These are phyloP conservation scores for Papilio helenus DNA, from an alignment of 1,140 invertebrate species.

Conservation along the genomic window DNA sequence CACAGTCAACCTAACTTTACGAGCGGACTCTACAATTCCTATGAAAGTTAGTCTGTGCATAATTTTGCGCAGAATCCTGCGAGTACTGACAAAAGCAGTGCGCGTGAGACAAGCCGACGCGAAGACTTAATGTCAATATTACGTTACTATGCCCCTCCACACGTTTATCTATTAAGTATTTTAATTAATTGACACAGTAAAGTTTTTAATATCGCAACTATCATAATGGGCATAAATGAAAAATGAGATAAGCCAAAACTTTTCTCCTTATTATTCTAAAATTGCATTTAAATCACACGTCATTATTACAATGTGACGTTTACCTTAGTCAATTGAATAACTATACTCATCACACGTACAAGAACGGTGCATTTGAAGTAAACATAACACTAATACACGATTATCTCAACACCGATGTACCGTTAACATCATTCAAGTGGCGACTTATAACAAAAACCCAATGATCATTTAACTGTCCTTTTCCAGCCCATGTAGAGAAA, in stretches of 20 bases:
- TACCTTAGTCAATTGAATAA: constrained; percentile 1
- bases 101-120: constrained; percentile 21
- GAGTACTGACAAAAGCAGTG: constrained; percentile 1
- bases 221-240: neutral
- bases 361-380: constrained; percentile 1
- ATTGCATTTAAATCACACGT: constrained; percentile 18
- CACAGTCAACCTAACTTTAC: constrained; percentile 32
- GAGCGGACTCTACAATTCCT: constrained; percentile 31
- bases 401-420: constrained; percentile 1
- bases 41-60: constrained; percentile 33
- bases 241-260: neutral
- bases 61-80: constrained; percentile 27
- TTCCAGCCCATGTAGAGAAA: constrained; percentile 25
- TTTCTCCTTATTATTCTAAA: neutral
- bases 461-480: constrained; percentile 29
- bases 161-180: neutral
- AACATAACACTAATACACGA: constrained; percentile 15
- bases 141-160: neutral
- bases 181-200: neutral
- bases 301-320: constrained; percentile 1
- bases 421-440: constrained; percentile 13
- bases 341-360: neutral
- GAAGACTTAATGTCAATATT: constrained; percentile 32
- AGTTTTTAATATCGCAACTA: neutral
- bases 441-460: constrained; percentile 17